These are phyloP conservation scores for Antheraea yamamai DNA, from an alignment of 2,888 invertebrate genomes.

Conservation along the genomic window DNA sequence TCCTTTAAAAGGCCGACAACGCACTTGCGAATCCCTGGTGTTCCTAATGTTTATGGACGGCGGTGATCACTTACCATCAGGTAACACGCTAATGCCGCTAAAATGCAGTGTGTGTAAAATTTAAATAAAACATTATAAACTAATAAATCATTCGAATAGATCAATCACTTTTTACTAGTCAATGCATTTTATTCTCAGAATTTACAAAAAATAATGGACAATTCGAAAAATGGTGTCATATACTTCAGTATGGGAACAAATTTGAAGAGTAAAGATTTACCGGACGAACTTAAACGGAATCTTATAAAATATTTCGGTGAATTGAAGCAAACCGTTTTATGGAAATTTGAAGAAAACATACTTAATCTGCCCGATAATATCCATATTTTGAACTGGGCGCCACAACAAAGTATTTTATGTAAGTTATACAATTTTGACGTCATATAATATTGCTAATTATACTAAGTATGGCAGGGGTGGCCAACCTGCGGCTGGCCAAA, in stretches of 20 bases:
- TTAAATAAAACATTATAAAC: too few relatives aligned
- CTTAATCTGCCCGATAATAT: conserved; percentile 60
- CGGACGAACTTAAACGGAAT: conserved; percentile 37
- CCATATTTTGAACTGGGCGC: conserved; percentile 64
- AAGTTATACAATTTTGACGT: conserved; percentile 21
- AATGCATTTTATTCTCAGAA: conserved; percentile 35
- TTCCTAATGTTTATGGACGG: too few relatives aligned
- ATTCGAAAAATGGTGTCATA: conserved; percentile 52
- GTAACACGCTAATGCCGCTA: too few relatives aligned
- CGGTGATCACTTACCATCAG: too few relatives aligned
- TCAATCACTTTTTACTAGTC: too few relatives aligned
- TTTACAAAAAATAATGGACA: conserved; percentile 50
- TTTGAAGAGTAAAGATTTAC: conserved; percentile 48
- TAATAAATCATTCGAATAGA: not conserved
- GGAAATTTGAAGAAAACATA: conserved; percentile 68
- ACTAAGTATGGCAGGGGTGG: too few relatives aligned
- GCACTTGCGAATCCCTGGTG: too few relatives aligned
- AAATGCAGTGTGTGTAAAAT: too few relatives aligned
- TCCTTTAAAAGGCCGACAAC: too few relatives aligned
- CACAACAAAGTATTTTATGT: conserved; percentile 58
- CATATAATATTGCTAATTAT: too few relatives aligned
- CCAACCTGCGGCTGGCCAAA: too few relatives aligned
- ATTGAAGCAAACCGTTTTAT: conserved; percentile 67
- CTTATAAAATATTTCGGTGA: conserved; percentile 57
- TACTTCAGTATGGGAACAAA: conserved; percentile 65